These are phyloP conservation scores for Falco novaeseelandiae DNA, from an alignment of 2,797 vertebrate species.

Conservation along the genomic window DNA sequence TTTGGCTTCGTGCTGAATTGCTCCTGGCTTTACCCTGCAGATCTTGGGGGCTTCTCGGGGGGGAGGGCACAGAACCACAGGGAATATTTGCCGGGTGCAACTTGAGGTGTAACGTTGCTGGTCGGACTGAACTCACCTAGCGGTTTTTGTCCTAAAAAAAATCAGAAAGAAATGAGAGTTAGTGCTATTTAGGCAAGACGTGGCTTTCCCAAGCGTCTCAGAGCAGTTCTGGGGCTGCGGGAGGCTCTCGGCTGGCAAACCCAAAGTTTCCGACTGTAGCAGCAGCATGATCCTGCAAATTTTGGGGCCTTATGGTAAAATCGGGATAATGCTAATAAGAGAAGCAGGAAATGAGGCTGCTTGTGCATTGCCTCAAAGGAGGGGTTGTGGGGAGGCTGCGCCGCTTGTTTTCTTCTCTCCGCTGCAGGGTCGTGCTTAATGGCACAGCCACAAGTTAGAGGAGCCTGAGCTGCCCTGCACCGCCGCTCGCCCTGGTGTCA, in stretches of 20 bases:
- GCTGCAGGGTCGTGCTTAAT: background rate
- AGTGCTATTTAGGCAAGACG: background rate
- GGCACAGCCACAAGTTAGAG: background rate
- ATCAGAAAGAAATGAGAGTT: no score
- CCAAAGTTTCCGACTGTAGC: background rate
- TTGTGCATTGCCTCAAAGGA: background rate
- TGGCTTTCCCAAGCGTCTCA: background rate
- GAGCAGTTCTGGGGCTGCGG: accelerated
- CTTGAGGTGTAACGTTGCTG: background rate
- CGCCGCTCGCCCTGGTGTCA: accelerated
- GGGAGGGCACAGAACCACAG: accelerated
- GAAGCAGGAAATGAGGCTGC: conserved; percentile 27
- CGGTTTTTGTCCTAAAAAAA: background rate
- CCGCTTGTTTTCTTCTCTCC: background rate
- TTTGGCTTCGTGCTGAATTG: accelerated
- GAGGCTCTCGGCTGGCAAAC: background rate
- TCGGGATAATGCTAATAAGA: background rate
- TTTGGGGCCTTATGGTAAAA: background rate
- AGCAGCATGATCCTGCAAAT: conserved; percentile 18
- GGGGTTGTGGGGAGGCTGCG: background rate
- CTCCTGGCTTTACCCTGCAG: background rate
- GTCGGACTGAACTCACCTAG: background rate
- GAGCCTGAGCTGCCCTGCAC: background rate
- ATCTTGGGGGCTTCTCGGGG: no score
- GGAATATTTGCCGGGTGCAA: background rate